These are phyloP conservation scores for Enoplosus armatus DNA, from an alignment of 2,797 vertebrate genomes.

Conservation along the genomic window DNA sequence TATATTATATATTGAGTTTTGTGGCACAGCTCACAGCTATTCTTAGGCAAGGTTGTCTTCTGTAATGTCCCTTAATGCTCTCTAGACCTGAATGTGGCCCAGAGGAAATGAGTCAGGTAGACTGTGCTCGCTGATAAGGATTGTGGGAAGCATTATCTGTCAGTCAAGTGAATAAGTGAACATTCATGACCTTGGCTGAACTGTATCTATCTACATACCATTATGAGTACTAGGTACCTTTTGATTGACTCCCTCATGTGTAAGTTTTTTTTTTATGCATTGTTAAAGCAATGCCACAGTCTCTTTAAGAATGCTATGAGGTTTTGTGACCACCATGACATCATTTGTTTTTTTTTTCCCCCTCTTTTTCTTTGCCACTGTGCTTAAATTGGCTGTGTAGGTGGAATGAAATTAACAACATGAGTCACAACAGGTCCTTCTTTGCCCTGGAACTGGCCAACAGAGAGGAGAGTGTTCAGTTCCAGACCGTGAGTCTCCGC, in stretches of 20 bases:
- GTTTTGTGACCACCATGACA: conserved; percentile 55
- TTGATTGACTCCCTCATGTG: conserved; percentile 5
- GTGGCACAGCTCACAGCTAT: conserved; percentile 23
- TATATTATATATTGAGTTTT: conserved; percentile 24
- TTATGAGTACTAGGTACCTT: conserved; percentile 14
- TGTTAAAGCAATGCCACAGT: conserved; percentile 26
- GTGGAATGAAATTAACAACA: conserved; percentile 99
- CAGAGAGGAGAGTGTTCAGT: conserved; percentile 98
- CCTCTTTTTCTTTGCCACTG: conserved; percentile 33
- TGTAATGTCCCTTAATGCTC: conserved; percentile 23
- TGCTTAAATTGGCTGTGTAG: conserved; percentile 82
- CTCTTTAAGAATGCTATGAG: conserved; percentile 30
- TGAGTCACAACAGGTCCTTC: conserved; percentile 99
- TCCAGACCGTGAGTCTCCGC: conserved; percentile 94
- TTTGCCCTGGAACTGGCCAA: conserved; percentile 94
- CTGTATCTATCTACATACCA: conserved; percentile 22
- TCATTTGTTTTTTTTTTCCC: conserved; percentile 47
- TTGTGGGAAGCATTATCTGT: conserved; percentile 26
- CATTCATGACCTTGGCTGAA: conserved; percentile 31
- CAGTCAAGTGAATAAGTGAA: conserved; percentile 26
- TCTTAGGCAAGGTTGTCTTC: conserved; percentile 27
- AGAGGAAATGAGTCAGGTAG: conserved; percentile 52
- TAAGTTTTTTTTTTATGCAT: conserved; percentile 21
- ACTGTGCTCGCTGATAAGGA: conserved; percentile 23
- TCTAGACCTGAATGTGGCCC: conserved; percentile 29